phyloP scores from a whole-genome alignment of 2,797 vertebrate species.

The Aulostomus chinensis region DNA sequence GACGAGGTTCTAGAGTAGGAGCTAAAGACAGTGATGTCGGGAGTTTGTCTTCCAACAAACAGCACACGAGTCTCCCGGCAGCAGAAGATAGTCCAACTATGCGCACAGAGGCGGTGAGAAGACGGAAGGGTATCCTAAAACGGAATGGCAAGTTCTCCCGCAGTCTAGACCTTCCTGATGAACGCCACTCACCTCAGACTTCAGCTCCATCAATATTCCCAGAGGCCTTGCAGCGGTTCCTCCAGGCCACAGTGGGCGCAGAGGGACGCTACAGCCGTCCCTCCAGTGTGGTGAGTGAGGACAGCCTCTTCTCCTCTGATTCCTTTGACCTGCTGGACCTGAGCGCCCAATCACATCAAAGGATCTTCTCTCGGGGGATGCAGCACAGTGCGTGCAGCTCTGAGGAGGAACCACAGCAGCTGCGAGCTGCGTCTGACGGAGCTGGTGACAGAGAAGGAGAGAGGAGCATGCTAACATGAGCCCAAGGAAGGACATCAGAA shows the following conservation, averaged over 20 bases:
- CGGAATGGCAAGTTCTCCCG: constrained; percentile 85
- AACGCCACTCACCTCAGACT: constrained; percentile 19
- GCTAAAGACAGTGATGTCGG: constrained; percentile 21
- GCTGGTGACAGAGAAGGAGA: constrained; percentile 8
- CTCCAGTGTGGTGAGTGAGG: constrained; percentile 82
- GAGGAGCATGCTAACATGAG: constrained; percentile 32
- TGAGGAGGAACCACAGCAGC: constrained; percentile 66
- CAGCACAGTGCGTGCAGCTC: constrained; percentile 63
- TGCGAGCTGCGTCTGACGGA: constrained; percentile 3
- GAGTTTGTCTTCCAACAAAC: constrained; percentile 32
- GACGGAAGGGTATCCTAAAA: constrained; percentile 85
- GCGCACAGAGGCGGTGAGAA: constrained; percentile 70
- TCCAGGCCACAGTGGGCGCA: constrained; percentile 41
- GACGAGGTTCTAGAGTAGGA: constrained; percentile 35
- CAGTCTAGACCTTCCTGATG: constrained; percentile 74
- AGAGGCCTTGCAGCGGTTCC: constrained; percentile 68
- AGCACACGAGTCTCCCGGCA: constrained; percentile 15
- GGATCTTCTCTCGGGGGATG: constrained; percentile 55
- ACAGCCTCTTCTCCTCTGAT: constrained; percentile 81
- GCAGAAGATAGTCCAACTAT: constrained; percentile 56
- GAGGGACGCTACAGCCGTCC: constrained; percentile 72
- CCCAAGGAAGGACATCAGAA: not conserved
- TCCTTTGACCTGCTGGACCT: constrained; percentile 82
- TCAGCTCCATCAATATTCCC: constrained; percentile 46
- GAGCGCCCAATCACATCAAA: constrained; percentile 59